Evolutionary conservation across 92 coral and sea anemone genomes (phyloP), one percentile per base, ranked within the genome.

Genomic region (Hydrozoanthus gracilis): DNA sequence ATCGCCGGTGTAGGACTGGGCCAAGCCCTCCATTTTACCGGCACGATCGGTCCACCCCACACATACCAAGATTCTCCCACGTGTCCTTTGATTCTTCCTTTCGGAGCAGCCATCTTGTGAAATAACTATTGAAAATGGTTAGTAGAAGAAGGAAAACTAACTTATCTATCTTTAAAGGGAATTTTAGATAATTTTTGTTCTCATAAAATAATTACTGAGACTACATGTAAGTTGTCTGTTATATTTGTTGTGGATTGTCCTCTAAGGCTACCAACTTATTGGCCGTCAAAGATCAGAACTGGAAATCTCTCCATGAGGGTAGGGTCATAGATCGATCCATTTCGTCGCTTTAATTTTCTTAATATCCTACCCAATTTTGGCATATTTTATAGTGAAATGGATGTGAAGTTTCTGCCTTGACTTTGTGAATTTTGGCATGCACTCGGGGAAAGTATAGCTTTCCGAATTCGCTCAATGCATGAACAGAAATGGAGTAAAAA

Each of bases 21-120:
- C 16, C 15, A 6, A 39, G 9, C 73, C 84, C 84, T 48, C 47
- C 7, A 10, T 45, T 15, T 16, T 15, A 20, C 16, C 5, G 4
- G 6, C 45, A 10, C 12, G 3, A 64, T 61, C 46, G 58, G 85
- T 62, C 74, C 85, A 49, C 85, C 85, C 85, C 85, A 51, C 74
- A 80, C 20, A 65, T n/a, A n/a, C 18, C 62, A 10, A 64, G 14
- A 20, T 27, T 27, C 13, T 9, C 74, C 74, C 85, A 80, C 85
- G 85, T 80, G 85, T 80, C 73, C 73, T 1, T 8, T 47, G 4
- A 10, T 64, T 58, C 18, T 80, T 55, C 85, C 48, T 77, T 80
- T 79, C 73, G 60, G 61, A 80, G 85, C 85, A 61, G 73, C 85
- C 85, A 80, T 80, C 85, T 80, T 80, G 74, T 48, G 85, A 65